Evolutionary conservation across 2,113 vertebrate species (phyloP).

Genomic region (Blennius ocellaris): DNA sequence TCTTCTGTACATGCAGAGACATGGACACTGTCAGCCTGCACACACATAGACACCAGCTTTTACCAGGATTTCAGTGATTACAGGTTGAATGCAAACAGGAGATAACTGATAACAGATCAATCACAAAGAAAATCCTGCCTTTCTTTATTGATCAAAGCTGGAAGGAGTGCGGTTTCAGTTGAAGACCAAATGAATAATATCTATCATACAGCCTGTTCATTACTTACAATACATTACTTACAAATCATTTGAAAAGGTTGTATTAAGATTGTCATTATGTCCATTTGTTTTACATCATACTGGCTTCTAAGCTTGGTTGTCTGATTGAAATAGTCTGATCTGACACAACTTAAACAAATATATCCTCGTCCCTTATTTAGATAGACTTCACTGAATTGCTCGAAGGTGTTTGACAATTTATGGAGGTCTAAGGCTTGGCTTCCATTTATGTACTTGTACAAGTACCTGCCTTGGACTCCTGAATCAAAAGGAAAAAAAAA

Average conservation of each 20-base stretch:
- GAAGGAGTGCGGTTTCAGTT: background rate
- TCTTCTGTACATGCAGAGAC: background rate
- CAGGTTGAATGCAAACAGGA: slow-evolving; percentile 28
- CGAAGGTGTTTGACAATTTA: slow-evolving; percentile 23
- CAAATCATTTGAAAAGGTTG: slow-evolving; percentile 19
- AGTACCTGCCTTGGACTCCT: slow-evolving; percentile 7
- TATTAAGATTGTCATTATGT: slow-evolving; percentile 17
- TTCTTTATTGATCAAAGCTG: slow-evolving; percentile 22
- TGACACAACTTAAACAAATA: slow-evolving; percentile 29
- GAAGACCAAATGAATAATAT: slow-evolving; percentile 7
- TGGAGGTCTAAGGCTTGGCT: slow-evolving; percentile 17
- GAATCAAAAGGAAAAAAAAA: slow-evolving; percentile 17
- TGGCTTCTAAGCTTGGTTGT: background rate
- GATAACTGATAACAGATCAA: slow-evolving; percentile 10
- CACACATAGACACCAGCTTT: slow-evolving; percentile 2
- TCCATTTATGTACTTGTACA: slow-evolving; percentile 19
- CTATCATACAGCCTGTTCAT: slow-evolving; percentile 24
- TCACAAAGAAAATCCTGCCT: background rate
- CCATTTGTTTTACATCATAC: slow-evolving; percentile 4
- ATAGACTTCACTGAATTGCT: slow-evolving; percentile 42
- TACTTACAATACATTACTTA: slow-evolving; percentile 27
- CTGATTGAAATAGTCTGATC: slow-evolving; percentile 24
- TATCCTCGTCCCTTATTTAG: slow-evolving; percentile 6
- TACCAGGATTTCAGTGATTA: slow-evolving; percentile 15
- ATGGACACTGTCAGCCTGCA: background rate